A percentile compares a stretch with the other conserved stretches of the same genome.
These are phyloP conservation scores for Lepilemur ruficaudatus DNA, from an alignment of 2,797 vertebrate species.

Conservation along the genomic window DNA sequence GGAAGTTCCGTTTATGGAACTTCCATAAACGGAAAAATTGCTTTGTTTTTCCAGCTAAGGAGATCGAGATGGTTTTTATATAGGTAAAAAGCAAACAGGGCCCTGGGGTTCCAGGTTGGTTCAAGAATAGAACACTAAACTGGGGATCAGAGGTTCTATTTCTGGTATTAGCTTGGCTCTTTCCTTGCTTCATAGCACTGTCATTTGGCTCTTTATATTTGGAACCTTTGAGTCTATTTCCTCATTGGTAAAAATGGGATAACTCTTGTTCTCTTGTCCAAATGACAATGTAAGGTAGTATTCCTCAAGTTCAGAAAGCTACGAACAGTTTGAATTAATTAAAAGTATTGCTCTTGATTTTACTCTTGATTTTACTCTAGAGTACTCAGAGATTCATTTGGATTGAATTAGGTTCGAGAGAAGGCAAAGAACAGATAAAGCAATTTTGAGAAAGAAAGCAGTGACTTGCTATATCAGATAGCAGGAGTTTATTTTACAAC, in stretches of 20 bases:
- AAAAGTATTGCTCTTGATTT: conserved; percentile 38
- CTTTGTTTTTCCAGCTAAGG: background rate
- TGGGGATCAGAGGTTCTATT: background rate
- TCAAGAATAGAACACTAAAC: background rate
- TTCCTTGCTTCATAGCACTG: background rate
- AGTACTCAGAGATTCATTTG: background rate
- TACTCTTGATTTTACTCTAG: background rate
- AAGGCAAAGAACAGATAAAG: background rate
- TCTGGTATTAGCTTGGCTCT: background rate
- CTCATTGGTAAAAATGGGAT: background rate
- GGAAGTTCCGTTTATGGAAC: background rate
- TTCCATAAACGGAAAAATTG: background rate
- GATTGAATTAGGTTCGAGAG: background rate
- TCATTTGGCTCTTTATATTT: background rate
- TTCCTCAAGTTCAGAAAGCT: background rate
- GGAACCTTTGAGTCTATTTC: conserved; percentile 1
- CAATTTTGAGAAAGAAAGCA: background rate
- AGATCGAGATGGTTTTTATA: background rate
- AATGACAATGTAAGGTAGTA: background rate
- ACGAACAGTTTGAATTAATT: conserved; percentile 10
- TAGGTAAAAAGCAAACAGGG: background rate
- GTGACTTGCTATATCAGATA: background rate
- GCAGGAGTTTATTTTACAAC: background rate
- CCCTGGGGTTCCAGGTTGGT: background rate
- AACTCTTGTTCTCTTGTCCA: background rate